These are phyloP conservation scores for Aselliscus stoliczkanus DNA, from an alignment of 2,797 vertebrate species.

Conservation along the genomic window DNA sequence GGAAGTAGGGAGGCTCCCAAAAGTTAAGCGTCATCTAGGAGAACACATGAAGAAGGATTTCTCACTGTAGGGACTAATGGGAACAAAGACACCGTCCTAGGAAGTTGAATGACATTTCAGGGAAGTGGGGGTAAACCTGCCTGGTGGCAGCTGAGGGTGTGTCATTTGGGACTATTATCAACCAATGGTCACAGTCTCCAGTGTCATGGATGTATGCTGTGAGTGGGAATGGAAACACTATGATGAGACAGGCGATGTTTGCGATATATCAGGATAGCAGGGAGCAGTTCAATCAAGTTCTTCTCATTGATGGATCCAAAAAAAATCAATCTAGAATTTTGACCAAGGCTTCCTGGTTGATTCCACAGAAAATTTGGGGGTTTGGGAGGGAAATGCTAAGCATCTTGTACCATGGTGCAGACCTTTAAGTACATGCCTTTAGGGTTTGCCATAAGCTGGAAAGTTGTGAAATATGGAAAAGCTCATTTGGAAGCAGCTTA, in stretches of 20 bases:
- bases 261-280: background rate
- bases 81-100: background rate
- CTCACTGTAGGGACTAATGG: background rate
- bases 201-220: background rate
- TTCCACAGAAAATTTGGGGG: background rate
- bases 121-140: background rate
- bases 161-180: background rate
- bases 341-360: background rate
- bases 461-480: background rate
- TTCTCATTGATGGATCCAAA: background rate
- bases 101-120: background rate
- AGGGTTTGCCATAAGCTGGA: background rate
- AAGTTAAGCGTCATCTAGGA: background rate
- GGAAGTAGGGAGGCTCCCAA: background rate
- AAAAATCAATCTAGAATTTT: background rate
- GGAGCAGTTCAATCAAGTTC: background rate
- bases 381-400: background rate
- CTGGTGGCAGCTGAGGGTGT: background rate
- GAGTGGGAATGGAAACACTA: background rate
- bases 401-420: background rate
- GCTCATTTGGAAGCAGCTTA: background rate
- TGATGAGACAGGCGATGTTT: background rate
- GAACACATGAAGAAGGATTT: background rate
- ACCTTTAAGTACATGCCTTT: background rate
- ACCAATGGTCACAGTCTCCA: background rate